A percentile compares a stretch with the other conserved stretches of the same genome.
These are phyloP conservation scores for Caerostris extrusa DNA, from an alignment of 1,140 invertebrate genomes.

Conservation along the genomic window DNA sequence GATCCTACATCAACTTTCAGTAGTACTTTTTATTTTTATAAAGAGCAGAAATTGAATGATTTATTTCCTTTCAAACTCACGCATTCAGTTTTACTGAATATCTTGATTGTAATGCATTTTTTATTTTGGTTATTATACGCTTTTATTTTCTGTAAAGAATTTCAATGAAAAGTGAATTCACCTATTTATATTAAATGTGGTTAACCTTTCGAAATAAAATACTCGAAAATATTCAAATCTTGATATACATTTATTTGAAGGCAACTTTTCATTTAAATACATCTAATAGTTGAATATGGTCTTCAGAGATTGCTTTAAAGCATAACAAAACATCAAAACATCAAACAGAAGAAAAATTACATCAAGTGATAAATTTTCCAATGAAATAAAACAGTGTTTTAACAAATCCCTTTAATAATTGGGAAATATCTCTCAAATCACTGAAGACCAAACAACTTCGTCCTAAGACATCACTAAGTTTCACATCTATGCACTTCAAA, in stretches of 20 bases:
- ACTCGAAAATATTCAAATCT: slow-evolving; percentile 34
- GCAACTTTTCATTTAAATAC: slow-evolving; percentile 53
- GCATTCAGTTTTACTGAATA: too few species aligned
- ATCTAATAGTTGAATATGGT: slow-evolving; percentile 45
- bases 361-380: not conserved
- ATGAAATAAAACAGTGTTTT: not conserved
- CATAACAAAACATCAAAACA: too few species aligned
- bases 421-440: not conserved
- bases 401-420: not conserved
- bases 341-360: not conserved
- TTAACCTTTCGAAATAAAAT: not conserved
- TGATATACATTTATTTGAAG: slow-evolving; percentile 65
- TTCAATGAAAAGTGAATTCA: too few species aligned
- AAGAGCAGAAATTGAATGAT: too few species aligned
- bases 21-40: too few species aligned
- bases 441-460: slow-evolving; percentile 8
- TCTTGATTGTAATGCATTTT: too few species aligned
- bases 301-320: not conserved
- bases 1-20: too few species aligned
- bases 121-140: too few species aligned
- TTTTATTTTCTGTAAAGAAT: too few species aligned
- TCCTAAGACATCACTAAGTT: slow-evolving; percentile 20
- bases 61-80: too few species aligned
- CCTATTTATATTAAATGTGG: too few species aligned
- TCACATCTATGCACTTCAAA: slow-evolving; percentile 29